These are phyloP conservation scores for Eulemur coronatus DNA, from an alignment of 2,797 vertebrate species.

Conservation along the genomic window DNA sequence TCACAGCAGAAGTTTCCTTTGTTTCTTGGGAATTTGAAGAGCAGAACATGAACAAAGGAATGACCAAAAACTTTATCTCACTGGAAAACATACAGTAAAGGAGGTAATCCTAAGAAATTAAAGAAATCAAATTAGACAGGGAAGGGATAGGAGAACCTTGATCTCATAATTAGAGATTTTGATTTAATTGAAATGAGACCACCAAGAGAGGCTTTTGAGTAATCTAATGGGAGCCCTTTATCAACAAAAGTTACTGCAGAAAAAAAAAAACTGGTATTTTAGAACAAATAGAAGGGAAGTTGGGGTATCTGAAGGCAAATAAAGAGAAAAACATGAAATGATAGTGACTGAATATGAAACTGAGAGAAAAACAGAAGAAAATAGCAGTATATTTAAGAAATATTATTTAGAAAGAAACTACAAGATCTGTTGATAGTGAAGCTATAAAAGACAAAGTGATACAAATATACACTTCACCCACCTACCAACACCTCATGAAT, in stretches of 20 bases:
- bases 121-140: conserved; percentile 15
- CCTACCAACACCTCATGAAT: not conserved
- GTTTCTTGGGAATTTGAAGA: not conserved
- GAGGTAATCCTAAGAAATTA: not conserved
- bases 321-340: conserved; percentile 40
- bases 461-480: not conserved
- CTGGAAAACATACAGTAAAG: conserved; percentile 8
- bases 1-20: not conserved
- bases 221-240: conserved; percentile 26
- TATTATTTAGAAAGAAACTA: not conserved
- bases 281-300: not conserved
- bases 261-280: conserved; percentile 56
- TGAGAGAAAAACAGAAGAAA: not conserved
- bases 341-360: not conserved
- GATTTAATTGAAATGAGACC: conserved; percentile 42
- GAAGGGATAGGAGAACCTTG: not conserved
- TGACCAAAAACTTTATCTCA: not conserved
- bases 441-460: not conserved
- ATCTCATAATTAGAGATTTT: conserved; percentile 35
- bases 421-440: not conserved
- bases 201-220: not conserved
- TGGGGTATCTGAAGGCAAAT: not conserved
- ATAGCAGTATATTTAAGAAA: not conserved
- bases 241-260: conserved; percentile 12
- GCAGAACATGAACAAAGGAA: not conserved